Evolutionary conservation across 1,140 invertebrate species (phyloP).

Genomic region (Eurosta solidaginis): DNA sequence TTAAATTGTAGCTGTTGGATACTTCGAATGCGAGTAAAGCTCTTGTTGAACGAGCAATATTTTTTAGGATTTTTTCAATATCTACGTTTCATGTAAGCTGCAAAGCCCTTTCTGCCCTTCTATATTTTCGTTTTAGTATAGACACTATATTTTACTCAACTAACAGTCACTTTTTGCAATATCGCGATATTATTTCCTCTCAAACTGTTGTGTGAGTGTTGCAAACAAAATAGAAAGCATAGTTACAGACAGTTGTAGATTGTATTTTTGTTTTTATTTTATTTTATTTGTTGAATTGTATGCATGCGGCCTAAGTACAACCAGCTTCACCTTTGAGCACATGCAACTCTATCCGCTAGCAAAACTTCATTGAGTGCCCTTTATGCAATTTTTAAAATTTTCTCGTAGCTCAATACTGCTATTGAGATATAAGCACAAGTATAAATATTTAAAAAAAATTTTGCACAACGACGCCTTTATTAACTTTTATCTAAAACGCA

Average conservation of each 20-base stretch:
- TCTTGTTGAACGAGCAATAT: neutral
- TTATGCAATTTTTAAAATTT: neutral
- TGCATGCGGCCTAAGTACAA: neutral
- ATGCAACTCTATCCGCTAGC: neutral
- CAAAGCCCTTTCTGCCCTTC: neutral
- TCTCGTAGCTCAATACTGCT: neutral
- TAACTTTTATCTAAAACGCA: no score
- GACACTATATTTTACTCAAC: slow-evolving; percentile 12
- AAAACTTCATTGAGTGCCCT: slow-evolving; percentile 6
- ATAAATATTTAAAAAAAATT: no score
- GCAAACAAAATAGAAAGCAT: neutral
- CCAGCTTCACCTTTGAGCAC: neutral
- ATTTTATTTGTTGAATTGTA: neutral
- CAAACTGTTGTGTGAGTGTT: neutral
- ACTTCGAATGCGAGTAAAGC: neutral
- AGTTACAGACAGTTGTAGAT: neutral
- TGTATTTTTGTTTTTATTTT: neutral
- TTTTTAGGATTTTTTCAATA: neutral
- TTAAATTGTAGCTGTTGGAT: neutral
- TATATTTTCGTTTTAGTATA: neutral
- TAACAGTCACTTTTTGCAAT: neutral
- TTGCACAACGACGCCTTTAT: no score
- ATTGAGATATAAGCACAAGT: no score
- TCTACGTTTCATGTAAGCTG: neutral
- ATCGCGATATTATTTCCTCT: neutral